Conservation (phyloP, 2,888 invertebrate species). For the Frankliniella intonsa region DNA sequence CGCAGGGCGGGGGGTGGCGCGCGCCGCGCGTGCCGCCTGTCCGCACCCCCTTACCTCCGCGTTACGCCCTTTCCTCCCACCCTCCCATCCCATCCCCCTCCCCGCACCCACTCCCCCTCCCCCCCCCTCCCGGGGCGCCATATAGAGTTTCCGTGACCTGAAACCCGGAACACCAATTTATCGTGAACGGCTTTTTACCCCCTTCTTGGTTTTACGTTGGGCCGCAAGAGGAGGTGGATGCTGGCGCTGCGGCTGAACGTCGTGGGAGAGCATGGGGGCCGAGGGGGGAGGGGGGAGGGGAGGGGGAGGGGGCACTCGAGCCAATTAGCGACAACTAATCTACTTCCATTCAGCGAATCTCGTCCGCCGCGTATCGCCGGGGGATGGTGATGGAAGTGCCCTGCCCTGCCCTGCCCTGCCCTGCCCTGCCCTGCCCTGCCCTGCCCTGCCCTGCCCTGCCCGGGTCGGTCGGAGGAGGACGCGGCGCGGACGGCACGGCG, state of each 20-base stretch:
- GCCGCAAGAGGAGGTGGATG: not conserved
- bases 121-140: not conserved
- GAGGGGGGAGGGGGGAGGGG: too few species aligned
- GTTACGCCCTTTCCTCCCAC: not conserved
- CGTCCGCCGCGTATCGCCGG: too few species aligned
- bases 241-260: not conserved
- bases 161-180: conserved; percentile 26
- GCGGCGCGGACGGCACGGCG: too few species aligned
- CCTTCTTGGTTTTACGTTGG: conserved; percentile 18
- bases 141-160: conserved; percentile 26
- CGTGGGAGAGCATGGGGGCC: not conserved
- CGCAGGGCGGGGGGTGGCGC: not conserved
- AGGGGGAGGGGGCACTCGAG: not conserved
- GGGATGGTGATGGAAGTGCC: too few species aligned
- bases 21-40: conserved; percentile 8
- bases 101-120: not conserved
- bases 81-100: not conserved
- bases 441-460: too few species aligned
- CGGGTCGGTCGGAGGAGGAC: too few species aligned
- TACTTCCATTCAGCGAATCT: not conserved
- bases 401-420: too few species aligned
- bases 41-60: not conserved
- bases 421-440: too few species aligned
- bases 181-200: conserved; percentile 19
- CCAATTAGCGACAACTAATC: not conserved